Evolutionary conservation across 2,888 invertebrate species (phyloP).

Genomic region (Leucophenga montana): DNA sequence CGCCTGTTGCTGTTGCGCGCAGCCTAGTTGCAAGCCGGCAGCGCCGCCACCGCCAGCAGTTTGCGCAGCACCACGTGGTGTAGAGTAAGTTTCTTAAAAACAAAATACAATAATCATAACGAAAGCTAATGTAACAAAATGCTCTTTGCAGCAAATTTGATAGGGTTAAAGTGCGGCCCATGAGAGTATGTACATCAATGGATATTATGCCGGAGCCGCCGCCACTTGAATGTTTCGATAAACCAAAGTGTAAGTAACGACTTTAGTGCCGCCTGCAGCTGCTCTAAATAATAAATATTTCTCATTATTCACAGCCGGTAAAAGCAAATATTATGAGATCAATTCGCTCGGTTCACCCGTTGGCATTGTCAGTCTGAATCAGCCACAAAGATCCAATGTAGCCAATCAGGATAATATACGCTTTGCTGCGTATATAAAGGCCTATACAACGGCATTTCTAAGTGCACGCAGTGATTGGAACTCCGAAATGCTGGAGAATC

Average conservation of each 20-base stretch:
- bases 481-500: slow-evolving; percentile 54
- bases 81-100: background rate
- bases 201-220: too few species aligned
- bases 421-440: slow-evolving; percentile 60
- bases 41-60: background rate
- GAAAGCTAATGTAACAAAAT: too few species aligned
- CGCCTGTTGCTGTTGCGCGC: background rate
- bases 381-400: slow-evolving; percentile 29
- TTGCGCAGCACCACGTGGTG: background rate
- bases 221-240: background rate
- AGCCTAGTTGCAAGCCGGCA: background rate
- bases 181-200: too few species aligned
- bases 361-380: slow-evolving; percentile 34
- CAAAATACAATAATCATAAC: background rate
- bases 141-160: background rate
- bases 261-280: too few species aligned
- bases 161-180: too few species aligned
- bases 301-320: too few species aligned
- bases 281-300: too few species aligned
- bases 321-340: too few species aligned
- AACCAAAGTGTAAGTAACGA: too few species aligned
- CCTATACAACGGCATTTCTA: slow-evolving; percentile 65
- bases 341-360: slow-evolving; percentile 26
- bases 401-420: slow-evolving; percentile 44
- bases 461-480: slow-evolving; percentile 67